A percentile compares a stretch with the other conserved stretches of the same genome.
Evolutionary conservation across 64 coral and sea anemone species (phyloP).

Genomic region (Montipora cactus): DNA sequence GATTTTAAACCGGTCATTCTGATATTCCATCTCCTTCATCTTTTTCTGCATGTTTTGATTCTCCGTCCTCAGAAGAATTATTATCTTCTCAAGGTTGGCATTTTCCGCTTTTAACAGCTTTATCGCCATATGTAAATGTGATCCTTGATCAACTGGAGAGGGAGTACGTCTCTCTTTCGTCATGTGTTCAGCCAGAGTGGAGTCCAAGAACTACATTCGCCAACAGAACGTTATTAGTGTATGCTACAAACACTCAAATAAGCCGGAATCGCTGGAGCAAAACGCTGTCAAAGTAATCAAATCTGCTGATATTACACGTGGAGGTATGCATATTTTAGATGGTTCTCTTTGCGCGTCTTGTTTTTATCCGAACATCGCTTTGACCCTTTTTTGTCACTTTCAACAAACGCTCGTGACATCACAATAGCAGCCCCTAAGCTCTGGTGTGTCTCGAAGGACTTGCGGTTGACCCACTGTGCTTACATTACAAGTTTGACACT

Average conservation of each 20-base stretch:
- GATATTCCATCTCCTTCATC: slow-evolving; percentile 95
- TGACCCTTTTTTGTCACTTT: slow-evolving; percentile 45
- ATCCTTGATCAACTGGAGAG: slow-evolving; percentile 86
- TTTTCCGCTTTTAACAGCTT: slow-evolving; percentile 96
- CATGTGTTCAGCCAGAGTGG: slow-evolving; percentile 41
- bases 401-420: neutral
- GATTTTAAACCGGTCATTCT: slow-evolving; percentile 92
- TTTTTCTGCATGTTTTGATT: slow-evolving; percentile 84
- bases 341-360: slow-evolving; percentile 30
- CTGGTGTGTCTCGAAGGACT: neutral
- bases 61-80: slow-evolving; percentile 90
- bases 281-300: slow-evolving; percentile 57
- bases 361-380: slow-evolving; percentile 2
- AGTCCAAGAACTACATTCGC: slow-evolving; percentile 13
- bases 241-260: slow-evolving; percentile 22
- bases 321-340: slow-evolving; percentile 80
- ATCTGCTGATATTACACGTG: slow-evolving; percentile 61
- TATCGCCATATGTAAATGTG: slow-evolving; percentile 93
- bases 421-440: slow-evolving; percentile 29
- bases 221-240: neutral
- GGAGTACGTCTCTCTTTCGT: slow-evolving; percentile 69
- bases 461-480: neutral
- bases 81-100: slow-evolving; percentile 93
- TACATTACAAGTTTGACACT: neutral
- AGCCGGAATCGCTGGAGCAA: slow-evolving; percentile 24